Conservation (phyloP, 2,113 vertebrate species). For the Ramphastos sulfuratus region DNA sequence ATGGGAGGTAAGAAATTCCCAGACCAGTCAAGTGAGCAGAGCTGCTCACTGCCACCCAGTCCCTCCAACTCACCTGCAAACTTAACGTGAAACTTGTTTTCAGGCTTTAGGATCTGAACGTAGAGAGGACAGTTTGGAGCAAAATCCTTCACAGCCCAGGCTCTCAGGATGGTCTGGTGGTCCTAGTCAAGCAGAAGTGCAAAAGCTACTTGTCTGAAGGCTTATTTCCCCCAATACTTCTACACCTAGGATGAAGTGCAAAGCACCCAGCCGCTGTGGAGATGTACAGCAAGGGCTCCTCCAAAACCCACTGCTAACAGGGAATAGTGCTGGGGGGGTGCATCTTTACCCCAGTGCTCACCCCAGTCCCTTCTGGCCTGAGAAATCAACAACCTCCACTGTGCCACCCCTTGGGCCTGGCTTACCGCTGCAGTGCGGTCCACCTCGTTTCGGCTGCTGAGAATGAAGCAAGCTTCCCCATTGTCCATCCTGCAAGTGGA, state of each 20-base stretch:
- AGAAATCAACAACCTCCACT: rapidly evolving
- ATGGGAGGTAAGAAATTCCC: neutral
- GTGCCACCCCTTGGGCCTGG: neutral
- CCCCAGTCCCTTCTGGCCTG: rapidly evolving
- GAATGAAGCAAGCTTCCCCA: constrained; percentile 86
- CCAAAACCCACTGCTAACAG: rapidly evolving
- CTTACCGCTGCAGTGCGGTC: constrained; percentile 85
- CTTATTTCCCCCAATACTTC: rapidly evolving
- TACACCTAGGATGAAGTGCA: neutral
- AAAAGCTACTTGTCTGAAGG: neutral
- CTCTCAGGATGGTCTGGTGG: constrained; percentile 87
- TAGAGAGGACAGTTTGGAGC: constrained; percentile 86
- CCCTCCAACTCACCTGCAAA: constrained; percentile 76
- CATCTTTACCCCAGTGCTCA: rapidly evolving
- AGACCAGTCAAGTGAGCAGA: rapidly evolving
- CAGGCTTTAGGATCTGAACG: constrained; percentile 86
- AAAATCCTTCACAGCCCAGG: constrained; percentile 89
- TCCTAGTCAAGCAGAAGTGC: constrained; percentile 67
- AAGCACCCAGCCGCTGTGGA: rapidly evolving
- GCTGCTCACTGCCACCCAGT: rapidly evolving
- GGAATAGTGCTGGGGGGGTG: rapidly evolving
- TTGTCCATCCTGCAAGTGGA: constrained; percentile 82
- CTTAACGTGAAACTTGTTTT: constrained; percentile 88
- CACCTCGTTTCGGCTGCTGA: constrained; percentile 85
- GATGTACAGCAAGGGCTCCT: rapidly evolving